Percentiles rank a stretch among this genome's conserved stretches.
These are phyloP conservation scores for Danaus chrysippus DNA, from an alignment of 2,888 invertebrate species.

Conservation along the genomic window DNA sequence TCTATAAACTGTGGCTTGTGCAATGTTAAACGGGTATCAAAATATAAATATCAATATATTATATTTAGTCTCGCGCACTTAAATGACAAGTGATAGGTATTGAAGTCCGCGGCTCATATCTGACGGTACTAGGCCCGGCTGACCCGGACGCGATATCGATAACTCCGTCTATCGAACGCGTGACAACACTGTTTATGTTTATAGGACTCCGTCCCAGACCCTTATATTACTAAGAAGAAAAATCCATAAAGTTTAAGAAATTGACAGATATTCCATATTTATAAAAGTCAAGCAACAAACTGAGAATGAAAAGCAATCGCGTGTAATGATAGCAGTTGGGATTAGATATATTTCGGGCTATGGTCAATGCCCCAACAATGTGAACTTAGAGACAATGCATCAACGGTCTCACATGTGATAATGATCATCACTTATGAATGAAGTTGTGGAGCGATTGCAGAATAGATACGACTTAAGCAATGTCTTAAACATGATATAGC, in stretches of 20 bases:
- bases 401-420: conserved; percentile 49
- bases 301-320: background rate
- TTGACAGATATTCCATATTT: background rate
- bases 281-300: background rate
- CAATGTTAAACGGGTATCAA: background rate
- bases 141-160: conserved; percentile 65
- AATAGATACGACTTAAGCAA: conserved; percentile 48
- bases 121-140: conserved; percentile 42
- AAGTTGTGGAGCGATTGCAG: conserved; percentile 46
- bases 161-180: conserved; percentile 57
- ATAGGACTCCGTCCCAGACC: conserved; percentile 42
- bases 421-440: conserved; percentile 49
- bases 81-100: conserved; percentile 32
- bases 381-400: conserved; percentile 47
- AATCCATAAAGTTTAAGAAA: conserved; percentile 1
- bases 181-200: conserved; percentile 55
- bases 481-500: conserved; percentile 46
- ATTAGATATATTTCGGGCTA: conserved; percentile 34
- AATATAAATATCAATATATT: conserved; percentile 19
- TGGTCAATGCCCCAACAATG: conserved; percentile 43
- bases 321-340: background rate
- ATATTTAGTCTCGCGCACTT: conserved; percentile 2
- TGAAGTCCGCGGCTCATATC: conserved; percentile 38
- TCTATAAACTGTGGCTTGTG: no score
- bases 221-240: background rate